Evolutionary conservation across 2,888 invertebrate species (phyloP), one percentile per base, ranked within the genome.

Genomic region (Ypsolopha sequella): DNA sequence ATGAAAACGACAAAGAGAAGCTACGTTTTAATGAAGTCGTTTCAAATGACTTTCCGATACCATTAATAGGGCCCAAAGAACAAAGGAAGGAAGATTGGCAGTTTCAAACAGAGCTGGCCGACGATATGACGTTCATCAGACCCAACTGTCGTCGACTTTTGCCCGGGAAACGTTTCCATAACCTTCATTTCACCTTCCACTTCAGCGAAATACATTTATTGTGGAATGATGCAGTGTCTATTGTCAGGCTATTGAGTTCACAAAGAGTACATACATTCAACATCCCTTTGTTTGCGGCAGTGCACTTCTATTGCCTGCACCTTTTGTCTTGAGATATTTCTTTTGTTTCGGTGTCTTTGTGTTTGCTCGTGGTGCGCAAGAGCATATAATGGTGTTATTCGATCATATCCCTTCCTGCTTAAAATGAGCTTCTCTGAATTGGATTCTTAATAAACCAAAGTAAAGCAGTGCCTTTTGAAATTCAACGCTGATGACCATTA

Each of bases 11-110:
- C 24, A 24, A 24, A 24, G 24, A 24, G 24, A 4, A 24, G 24
- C 24, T 2, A 2, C 24, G 24, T 24, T 24, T 24, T 24, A 24
- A 24, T 24, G 24, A 24, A 24, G 24, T 24, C 24, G 24, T 24
- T 4, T 24, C 24, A 24, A 24, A 24, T 24, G 2, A 24, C 4
- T 24, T 66, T 67, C 70, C 68, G 69, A 63, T 65, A 63, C 65
- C 60, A 66, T 67, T 64, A 63, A 64, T 62, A 62, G 62, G 67
- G 64, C 63, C 66, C 61, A 66, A 76, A 39, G 49, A 71, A 79
- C 76, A 80, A 79, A 76, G 69, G 68, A 68, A 63, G 60, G 65
- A 63, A 73, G 76, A 78, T 76, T 76, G 73, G 73, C 73, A 71
- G 61, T 66, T 63, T 60, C 64, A 62, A 65, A 41, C 39, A 24